Percentiles rank a stretch among this genome's conserved stretches.
phyloP scores from a whole-genome alignment of 2,888 invertebrate genomes.

The Heliconius charithonia region DNA sequence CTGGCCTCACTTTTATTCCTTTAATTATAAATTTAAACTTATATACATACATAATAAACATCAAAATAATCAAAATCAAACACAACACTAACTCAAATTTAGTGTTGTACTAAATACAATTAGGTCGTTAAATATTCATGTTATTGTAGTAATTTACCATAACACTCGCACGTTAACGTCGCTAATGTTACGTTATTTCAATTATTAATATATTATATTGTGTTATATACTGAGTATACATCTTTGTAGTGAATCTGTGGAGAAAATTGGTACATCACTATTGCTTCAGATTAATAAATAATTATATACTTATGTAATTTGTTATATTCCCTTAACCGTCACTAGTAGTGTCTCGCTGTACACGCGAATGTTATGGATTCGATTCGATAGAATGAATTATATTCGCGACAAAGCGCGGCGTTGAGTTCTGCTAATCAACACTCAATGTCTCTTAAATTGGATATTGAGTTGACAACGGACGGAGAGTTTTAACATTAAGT shows the following conservation, averaged over 20 bases:
- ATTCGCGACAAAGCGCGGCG: no score
- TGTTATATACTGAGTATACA: not conserved
- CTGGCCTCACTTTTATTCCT: no score
- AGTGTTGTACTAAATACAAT: conserved; percentile 8
- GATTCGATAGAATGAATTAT: no score
- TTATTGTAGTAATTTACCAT: conserved; percentile 15
- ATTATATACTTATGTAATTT: not conserved
- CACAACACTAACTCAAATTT: not conserved
- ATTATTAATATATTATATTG: conserved; percentile 9
- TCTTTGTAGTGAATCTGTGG: not conserved
- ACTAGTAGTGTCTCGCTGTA: no score
- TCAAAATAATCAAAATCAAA: conserved; percentile 2
- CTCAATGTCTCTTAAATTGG: no score
- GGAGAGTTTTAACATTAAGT: not conserved
- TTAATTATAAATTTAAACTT: not conserved
- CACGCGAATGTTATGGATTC: no score
- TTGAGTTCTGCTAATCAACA: no score
- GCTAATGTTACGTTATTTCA: not conserved
- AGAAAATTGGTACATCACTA: conserved; percentile 2
- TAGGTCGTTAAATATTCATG: conserved; percentile 24
- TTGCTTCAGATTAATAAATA: not conserved
- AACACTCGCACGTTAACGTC: not conserved
- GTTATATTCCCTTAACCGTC: no score
- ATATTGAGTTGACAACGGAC: not conserved
- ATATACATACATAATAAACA: not conserved